Evolutionary conservation across 2,797 vertebrate species (phyloP), one percentile per base, ranked within the genome.

Genomic region (Atherinosoma microstoma): DNA sequence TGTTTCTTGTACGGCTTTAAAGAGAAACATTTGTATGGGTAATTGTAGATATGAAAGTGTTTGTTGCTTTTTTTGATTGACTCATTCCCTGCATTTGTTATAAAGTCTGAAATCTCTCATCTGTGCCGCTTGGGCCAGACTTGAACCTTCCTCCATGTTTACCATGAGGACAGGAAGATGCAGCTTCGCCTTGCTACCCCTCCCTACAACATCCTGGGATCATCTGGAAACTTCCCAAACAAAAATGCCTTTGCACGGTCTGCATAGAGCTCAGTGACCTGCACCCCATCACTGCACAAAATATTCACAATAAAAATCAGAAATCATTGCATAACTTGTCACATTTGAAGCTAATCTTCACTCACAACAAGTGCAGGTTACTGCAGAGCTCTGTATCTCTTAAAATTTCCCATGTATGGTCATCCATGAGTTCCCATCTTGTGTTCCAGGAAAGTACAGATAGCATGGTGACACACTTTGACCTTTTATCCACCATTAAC

Each of bases 141-240:
- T 60, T 57, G 61, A 87, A 66, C 82, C 70, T 84, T 92, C 80
- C 67, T 83, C 80, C 60, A 24, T 93, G 92, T 94, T 94, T 93
- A 91, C 88, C 78, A 66, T 75, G 83, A 79, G 67, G 84, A 87
- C 92, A 92, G 93, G 93, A 93, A 93, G 90, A 93, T 91, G 89
- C 82, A 65, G 83, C 83, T 85, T 90, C 18, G 84, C 83, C 78
- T 83, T 76, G 70, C 85, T 67, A 88, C 88, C 88, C 90, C 92
- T 91, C 91, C 92, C 88, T 70, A 85, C 79, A 88, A 91, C 91
- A 91, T 92, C 91, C 92, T 92, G 88, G 91, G 91, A 89, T 87
- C 92, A 83, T 92, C 80, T 85, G 75, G 84, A 89, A 87, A 76
- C 82, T 87, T 89, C 82, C 86, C 82, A 6, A 67, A 61, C 58